Evolutionary conservation across 2,888 invertebrate genomes (phyloP).

Genomic region (Carabus problematicus): DNA sequence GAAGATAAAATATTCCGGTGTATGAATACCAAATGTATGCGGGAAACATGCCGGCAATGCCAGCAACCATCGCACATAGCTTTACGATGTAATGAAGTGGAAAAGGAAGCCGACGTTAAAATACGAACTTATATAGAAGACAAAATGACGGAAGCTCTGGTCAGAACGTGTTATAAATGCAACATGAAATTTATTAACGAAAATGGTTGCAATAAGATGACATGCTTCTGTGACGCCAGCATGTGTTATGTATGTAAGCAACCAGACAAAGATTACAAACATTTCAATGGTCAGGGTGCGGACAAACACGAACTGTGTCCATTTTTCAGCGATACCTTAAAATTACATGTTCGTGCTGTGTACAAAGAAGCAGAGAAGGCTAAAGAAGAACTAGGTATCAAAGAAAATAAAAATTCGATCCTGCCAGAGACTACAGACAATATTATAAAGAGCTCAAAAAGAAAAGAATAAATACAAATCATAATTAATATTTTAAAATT

Average conservation of each 20-base stretch:
- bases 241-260: constrained; percentile 67
- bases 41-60: constrained; percentile 64
- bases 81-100: constrained; percentile 60
- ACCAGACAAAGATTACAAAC: constrained; percentile 62
- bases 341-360: constrained; percentile 2
- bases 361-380: not conserved
- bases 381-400: constrained; percentile 1
- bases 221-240: constrained; percentile 62
- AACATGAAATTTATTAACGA: constrained; percentile 61
- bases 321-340: constrained; percentile 1
- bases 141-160: constrained; percentile 62
- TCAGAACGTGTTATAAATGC: constrained; percentile 61
- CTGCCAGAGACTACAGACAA: no score
- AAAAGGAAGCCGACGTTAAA: constrained; percentile 57
- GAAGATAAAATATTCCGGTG: constrained; percentile 62
- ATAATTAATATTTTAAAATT: no score
- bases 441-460: no score
- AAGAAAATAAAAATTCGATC: not conserved
- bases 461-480: no score
- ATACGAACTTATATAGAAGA: constrained; percentile 62
- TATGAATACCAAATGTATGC: constrained; percentile 64
- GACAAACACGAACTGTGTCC: constrained; percentile 50
- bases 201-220: constrained; percentile 67
- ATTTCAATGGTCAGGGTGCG: constrained; percentile 62
- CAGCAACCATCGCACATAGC: constrained; percentile 64